Conservation (phyloP, 2,888 invertebrate genomes). For the Drosophila phalerata region DNA sequence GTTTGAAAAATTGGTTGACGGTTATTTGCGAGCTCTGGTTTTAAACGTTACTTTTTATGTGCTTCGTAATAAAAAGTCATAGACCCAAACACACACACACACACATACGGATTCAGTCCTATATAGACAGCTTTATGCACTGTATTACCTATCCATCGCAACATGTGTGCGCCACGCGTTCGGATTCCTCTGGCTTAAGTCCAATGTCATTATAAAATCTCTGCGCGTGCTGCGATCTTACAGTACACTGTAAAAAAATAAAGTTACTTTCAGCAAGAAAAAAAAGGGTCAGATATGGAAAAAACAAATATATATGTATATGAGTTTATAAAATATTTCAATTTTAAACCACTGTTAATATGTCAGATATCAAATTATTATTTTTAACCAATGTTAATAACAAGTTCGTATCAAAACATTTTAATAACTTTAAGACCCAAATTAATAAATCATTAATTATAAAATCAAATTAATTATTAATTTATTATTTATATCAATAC, state of each 20-base stretch:
- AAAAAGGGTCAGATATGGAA: not conserved
- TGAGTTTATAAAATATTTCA: not conserved
- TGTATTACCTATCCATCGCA: conserved; percentile 24
- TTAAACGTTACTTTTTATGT: conserved; percentile 63
- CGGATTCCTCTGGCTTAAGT: conserved; percentile 63
- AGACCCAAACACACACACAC: conserved; percentile 21
- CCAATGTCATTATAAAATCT: conserved; percentile 38
- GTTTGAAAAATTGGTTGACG: no score
- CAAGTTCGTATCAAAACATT: no score
- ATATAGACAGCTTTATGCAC: conserved; percentile 54
- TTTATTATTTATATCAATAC: no score
- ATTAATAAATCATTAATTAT: no score
- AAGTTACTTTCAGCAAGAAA: not conserved
- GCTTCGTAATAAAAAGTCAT: conserved; percentile 59
- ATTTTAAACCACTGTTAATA: no score
- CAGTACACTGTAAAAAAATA: conserved; percentile 39
- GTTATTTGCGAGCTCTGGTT: conserved; percentile 41
- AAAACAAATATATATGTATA: no score
- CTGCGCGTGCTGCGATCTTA: conserved; percentile 44
- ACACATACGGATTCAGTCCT: conserved; percentile 16
- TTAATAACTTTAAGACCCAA: no score
- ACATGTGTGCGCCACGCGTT: conserved; percentile 20
- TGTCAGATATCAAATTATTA: no score
- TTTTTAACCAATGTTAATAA: no score
- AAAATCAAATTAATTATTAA: no score